Conservation (phyloP, 2,797 vertebrate species). For the Hoplostethus atlanticus region DNA sequence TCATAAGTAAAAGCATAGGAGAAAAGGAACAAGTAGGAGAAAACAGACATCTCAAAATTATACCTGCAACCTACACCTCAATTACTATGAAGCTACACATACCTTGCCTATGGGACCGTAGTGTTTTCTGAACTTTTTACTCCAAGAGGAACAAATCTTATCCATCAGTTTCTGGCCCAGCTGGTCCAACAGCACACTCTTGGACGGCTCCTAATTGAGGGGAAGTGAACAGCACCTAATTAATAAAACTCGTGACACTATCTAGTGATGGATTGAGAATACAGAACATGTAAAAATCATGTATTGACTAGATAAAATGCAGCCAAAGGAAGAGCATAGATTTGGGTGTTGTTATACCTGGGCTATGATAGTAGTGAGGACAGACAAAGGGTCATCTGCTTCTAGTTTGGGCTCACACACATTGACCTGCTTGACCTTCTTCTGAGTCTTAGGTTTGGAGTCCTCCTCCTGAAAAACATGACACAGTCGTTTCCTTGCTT, state of each 20-base stretch:
- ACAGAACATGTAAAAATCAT: neutral
- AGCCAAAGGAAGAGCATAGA: neutral
- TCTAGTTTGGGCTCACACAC: conserved; percentile 76
- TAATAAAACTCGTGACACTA: neutral
- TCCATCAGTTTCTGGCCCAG: conserved; percentile 93
- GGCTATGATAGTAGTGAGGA: conserved; percentile 86
- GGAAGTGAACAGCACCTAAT: conserved; percentile 34
- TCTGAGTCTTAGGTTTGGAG: conserved; percentile 75
- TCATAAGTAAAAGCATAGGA: conserved; percentile 6
- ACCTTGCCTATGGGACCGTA: conserved; percentile 93
- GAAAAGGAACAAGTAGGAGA: neutral
- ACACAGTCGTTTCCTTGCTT: neutral
- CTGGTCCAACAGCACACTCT: conserved; percentile 88
- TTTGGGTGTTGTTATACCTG: conserved; percentile 81
- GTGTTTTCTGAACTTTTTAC: conserved; percentile 92
- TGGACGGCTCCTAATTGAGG: conserved; percentile 77
- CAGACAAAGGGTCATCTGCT: conserved; percentile 84
- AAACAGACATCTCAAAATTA: neutral
- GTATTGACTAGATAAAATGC: neutral
- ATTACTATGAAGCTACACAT: conserved; percentile 9
- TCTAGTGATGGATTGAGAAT: neutral
- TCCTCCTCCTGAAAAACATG: conserved; percentile 85
- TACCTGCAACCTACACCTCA: neutral
- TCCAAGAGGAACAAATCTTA: conserved; percentile 92
- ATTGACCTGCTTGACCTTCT: conserved; percentile 65